phyloP scores from a whole-genome alignment of 2,797 vertebrate species.

The Labroides dimidiatus region DNA sequence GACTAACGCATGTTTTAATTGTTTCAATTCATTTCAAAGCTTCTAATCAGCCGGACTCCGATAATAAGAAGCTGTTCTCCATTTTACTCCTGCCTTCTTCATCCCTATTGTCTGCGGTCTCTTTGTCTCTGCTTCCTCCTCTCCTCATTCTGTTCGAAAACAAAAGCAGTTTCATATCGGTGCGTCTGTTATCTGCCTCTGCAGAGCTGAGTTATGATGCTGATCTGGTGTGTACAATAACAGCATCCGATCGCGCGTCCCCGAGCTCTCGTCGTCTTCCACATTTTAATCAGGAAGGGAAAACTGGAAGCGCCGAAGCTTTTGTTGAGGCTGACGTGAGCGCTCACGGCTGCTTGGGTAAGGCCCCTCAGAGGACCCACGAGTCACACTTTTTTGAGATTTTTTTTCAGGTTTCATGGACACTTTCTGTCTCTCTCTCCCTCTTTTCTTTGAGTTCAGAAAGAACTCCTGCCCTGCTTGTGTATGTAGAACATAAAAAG shows the following conservation, averaged over 20 bases:
- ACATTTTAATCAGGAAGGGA: not conserved
- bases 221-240: not conserved
- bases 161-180: not conserved
- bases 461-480: not conserved
- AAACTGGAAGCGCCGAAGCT: not conserved
- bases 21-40: no score
- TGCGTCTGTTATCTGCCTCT: not conserved
- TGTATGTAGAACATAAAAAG: not conserved
- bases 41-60: no score
- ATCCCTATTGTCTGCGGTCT: no score
- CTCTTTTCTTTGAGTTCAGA: not conserved
- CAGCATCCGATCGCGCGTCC: not conserved
- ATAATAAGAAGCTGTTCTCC: no score
- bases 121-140: not conserved
- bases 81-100: no score
- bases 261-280: not conserved
- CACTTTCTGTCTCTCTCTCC: not conserved
- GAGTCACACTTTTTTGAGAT: not conserved
- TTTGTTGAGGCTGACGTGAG: not conserved
- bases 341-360: no score
- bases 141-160: not conserved
- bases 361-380: no score
- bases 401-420: conserved; percentile 11
- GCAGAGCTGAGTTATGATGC: not conserved
- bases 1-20: no score